Percentiles rank a stretch among this genome's conserved stretches.
phyloP scores from a whole-genome alignment of 2,888 invertebrate genomes.

The Danaus chrysippus region DNA sequence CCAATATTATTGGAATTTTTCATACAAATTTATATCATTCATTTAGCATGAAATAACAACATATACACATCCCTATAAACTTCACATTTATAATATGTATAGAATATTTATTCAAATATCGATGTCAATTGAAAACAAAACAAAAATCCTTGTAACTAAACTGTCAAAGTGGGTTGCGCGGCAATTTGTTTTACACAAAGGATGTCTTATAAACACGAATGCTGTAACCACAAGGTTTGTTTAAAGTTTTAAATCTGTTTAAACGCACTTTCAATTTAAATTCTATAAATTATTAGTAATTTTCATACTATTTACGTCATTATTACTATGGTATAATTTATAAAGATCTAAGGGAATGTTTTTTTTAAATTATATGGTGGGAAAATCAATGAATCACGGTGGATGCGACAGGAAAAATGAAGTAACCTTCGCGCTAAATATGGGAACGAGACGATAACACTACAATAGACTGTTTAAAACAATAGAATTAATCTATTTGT shows the following conservation, averaged over 20 bases:
- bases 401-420: slow-evolving; percentile 35
- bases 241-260: slow-evolving; percentile 33
- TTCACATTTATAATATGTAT: too few relatives aligned
- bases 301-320: background rate
- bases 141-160: slow-evolving; percentile 19
- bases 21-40: too few relatives aligned
- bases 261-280: slow-evolving; percentile 28
- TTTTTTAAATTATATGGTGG: slow-evolving; percentile 53
- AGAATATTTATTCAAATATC: background rate
- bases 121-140: background rate
- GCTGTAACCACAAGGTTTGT: slow-evolving; percentile 37
- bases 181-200: slow-evolving; percentile 28
- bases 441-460: slow-evolving; percentile 14
- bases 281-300: background rate
- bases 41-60: too few relatives aligned
- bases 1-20: too few relatives aligned
- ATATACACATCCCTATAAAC: too few relatives aligned
- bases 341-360: slow-evolving; percentile 31
- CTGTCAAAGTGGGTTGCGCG: slow-evolving; percentile 28
- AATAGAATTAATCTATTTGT: too few relatives aligned
- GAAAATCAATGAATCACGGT: slow-evolving; percentile 56
- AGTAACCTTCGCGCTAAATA: slow-evolving; percentile 24
- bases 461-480: background rate
- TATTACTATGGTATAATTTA: slow-evolving; percentile 9
- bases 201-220: slow-evolving; percentile 38